Base-by-base conservation (phyloP, 2,888 invertebrate species). In the Ptilodon capucinus region DNA sequence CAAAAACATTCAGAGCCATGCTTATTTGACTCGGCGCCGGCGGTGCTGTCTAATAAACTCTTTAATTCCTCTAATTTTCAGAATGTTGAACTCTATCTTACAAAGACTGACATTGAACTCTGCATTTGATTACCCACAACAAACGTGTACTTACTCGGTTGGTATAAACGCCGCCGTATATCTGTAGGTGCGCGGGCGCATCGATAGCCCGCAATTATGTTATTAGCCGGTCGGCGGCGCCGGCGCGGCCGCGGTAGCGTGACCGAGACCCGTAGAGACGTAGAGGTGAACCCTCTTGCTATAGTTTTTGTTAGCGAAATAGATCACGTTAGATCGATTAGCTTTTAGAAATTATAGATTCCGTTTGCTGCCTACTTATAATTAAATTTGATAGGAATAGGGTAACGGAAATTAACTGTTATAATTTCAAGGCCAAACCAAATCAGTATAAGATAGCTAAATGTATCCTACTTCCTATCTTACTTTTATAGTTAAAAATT, bases 161-260 rank as follows among this genome's bases (percentile, higher is more conserved):
- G 41, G 46, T 46, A 45, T 47, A 30, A 46, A 48, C 43, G 45
- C 43, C 47, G 51, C 45, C 44, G 16, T 35, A 35, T 35, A 35
- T 35, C 16, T 35, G 35, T 35, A 35, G 35, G 35, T 34, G 47
- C 50, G 48, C 40, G 40, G 44, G 49, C 51, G 48, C 44, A 52
- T 46, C 47, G 64, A 60, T 62, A 70, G 59, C 73, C 76, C 39
- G 62, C 79, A 74, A 83, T 84, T 84, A 84, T 69, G 77, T 79
- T 74, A 82, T 84, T 81, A 81, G 71, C 68, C 59, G 65, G 47
- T 44, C 48, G 40, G 54, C 51, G 55, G 50, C 51, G 43, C 35
- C 46, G 46, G 49, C 51, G 57, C 55, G 35, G 40, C 21, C 38
- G 17, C 53, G 41, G 54, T 51, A 55, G 57, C 49, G 54, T 46